Conservation (phyloP, 2,113 vertebrate species). For the Dunckerocampus dactyliophorus region DNA sequence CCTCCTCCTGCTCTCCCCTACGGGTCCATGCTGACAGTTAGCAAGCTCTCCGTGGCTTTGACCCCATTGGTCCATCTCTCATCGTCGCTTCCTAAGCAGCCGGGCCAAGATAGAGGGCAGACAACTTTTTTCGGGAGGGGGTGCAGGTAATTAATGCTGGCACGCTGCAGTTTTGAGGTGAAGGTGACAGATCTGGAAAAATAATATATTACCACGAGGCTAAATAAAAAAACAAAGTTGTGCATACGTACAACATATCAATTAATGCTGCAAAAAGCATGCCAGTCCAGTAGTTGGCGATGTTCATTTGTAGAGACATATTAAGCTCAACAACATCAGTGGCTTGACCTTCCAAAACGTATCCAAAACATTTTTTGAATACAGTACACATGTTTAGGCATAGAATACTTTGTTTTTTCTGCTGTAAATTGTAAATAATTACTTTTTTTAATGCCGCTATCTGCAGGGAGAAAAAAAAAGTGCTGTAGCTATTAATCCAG, state of each 20-base stretch:
- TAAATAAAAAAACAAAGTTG: constrained; percentile 23
- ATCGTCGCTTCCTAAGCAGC: constrained; percentile 50
- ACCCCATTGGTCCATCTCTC: constrained; percentile 53
- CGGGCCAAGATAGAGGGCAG: constrained; percentile 34
- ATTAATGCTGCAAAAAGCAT: too few species aligned
- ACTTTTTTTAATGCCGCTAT: too few species aligned
- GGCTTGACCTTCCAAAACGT: too few species aligned
- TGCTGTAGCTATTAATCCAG: too few species aligned
- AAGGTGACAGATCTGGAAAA: constrained; percentile 58
- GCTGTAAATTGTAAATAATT: too few species aligned
- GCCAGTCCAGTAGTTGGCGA: too few species aligned
- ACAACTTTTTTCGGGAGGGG: constrained; percentile 27
- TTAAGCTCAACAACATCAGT: too few species aligned
- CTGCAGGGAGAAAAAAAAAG: too few species aligned
- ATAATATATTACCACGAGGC: constrained; percentile 46
- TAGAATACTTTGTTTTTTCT: too few species aligned
- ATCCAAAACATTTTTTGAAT: too few species aligned
- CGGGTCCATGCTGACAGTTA: constrained; percentile 62
- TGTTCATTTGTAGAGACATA: too few species aligned
- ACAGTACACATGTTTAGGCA: too few species aligned
- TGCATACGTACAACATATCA: background rate
- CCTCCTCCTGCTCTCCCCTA: constrained; percentile 50
- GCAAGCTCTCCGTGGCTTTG: constrained; percentile 61
- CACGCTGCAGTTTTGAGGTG: constrained; percentile 44
- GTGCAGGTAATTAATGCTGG: constrained; percentile 43